Evolutionary conservation across 1,140 invertebrate species (phyloP).

Genomic region (Tyrophagus putrescentiae): DNA sequence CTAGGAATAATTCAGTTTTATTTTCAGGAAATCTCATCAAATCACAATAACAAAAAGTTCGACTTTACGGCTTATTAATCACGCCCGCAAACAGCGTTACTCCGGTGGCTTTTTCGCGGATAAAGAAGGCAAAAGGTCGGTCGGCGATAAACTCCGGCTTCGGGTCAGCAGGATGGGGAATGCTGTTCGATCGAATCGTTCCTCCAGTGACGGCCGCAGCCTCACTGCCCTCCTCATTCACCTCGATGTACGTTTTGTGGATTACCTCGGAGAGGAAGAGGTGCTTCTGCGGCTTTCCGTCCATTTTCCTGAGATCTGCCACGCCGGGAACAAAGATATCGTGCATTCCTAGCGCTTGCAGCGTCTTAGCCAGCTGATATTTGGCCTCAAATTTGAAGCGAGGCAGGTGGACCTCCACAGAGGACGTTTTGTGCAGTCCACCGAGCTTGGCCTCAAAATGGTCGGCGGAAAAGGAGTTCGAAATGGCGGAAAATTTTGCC

Average conservation of each 20-base stretch:
- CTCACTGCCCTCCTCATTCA: constrained; percentile 36
- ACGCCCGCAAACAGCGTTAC: constrained; percentile 49
- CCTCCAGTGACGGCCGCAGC: constrained; percentile 33
- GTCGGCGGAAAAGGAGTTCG: neutral
- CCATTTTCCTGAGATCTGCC: constrained; percentile 14
- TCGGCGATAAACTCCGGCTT: constrained; percentile 45
- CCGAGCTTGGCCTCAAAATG: neutral
- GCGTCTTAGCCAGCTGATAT: neutral
- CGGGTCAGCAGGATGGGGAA: neutral
- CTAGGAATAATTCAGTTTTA: too few species aligned
- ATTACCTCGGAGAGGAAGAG: constrained; percentile 25
- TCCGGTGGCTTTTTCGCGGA: constrained; percentile 44
- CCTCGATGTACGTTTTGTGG: constrained; percentile 35
- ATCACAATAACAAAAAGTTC: too few species aligned
- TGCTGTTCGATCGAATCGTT: neutral
- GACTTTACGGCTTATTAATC: constrained; percentile 14
- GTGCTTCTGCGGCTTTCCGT: neutral
- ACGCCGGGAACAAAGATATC: constrained; percentile 1
- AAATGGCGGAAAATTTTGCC: neutral
- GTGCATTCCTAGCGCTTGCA: constrained; percentile 12
- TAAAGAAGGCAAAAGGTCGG: constrained; percentile 54
- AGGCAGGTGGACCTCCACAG: constrained; percentile 9
- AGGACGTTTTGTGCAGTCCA: neutral
- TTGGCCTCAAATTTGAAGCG: constrained; percentile 9
- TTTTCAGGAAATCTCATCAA: too few species aligned